A percentile compares a stretch with the other conserved stretches of the same genome.
Evolutionary conservation across 2,113 vertebrate species (phyloP).

Genomic region (Caretta caretta): DNA sequence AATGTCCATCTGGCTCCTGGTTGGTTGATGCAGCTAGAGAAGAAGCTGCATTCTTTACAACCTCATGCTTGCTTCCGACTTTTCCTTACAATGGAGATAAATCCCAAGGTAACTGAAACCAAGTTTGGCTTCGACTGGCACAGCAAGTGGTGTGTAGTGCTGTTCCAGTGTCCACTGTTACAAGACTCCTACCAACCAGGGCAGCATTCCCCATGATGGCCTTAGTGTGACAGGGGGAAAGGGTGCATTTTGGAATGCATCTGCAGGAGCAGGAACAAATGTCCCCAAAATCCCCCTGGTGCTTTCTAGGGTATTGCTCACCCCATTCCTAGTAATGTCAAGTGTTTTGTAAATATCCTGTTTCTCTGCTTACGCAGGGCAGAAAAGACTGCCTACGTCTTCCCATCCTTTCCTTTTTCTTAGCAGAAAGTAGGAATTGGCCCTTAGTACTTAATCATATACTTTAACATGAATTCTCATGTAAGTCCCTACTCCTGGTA

Average conservation of each 20-base stretch:
- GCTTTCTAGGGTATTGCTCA: not conserved
- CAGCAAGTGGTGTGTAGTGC: not conserved
- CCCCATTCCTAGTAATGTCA: not conserved
- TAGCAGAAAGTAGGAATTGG: not conserved
- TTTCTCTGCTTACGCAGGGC: not conserved
- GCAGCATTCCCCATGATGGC: not conserved
- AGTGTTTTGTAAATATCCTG: not conserved
- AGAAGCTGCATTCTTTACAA: conserved; percentile 98
- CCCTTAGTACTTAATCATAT: not conserved
- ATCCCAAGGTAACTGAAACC: conserved; percentile 89
- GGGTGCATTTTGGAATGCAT: not conserved
- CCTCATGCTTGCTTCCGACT: conserved; percentile 96
- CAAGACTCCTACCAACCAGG: not conserved
- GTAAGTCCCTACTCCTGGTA: not conserved
- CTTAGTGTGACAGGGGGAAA: not conserved
- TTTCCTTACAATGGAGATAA: conserved; percentile 99
- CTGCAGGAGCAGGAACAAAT: not conserved
- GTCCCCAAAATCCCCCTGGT: conserved; percentile 39
- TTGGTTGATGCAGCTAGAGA: conserved; percentile 98
- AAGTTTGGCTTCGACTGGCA: not conserved
- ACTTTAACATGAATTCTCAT: not conserved
- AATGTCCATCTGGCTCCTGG: conserved; percentile 97
- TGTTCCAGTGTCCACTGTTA: not conserved
- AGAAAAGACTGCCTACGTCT: not conserved
- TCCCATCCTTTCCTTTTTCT: not conserved